Conservation (phyloP, 2,113 vertebrate genomes). For the Siniperca chuatsi region DNA sequence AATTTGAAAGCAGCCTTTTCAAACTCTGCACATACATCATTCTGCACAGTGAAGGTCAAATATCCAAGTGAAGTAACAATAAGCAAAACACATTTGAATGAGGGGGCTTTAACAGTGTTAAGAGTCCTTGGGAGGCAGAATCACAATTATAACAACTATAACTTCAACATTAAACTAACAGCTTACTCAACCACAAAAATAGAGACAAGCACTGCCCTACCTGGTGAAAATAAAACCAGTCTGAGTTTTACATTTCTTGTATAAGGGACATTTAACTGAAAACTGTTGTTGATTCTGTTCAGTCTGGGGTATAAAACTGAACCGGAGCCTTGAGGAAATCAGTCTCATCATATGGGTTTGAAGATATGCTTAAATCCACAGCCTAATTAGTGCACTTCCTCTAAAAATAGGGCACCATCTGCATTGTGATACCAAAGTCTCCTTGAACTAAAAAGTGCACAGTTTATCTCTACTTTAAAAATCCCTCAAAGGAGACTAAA, state of each 20-base stretch:
- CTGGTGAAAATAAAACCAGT: background rate
- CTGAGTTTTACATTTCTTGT: too few species aligned
- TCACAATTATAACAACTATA: background rate
- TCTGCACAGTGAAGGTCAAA: background rate
- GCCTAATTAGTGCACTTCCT: constrained; percentile 65
- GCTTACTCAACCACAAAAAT: background rate
- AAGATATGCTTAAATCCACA: constrained; percentile 52
- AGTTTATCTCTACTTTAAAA: constrained; percentile 49
- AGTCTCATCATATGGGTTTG: constrained; percentile 27
- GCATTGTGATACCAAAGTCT: constrained; percentile 45
- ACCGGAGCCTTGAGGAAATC: constrained; percentile 30
- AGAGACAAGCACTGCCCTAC: background rate
- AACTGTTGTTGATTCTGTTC: background rate
- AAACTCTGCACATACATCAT: constrained; percentile 3
- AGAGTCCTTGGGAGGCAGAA: background rate
- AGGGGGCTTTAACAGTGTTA: background rate
- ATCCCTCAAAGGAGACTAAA: constrained; percentile 17
- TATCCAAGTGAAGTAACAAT: background rate
- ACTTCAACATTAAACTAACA: background rate
- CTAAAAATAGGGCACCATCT: constrained; percentile 65
- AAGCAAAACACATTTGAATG: background rate
- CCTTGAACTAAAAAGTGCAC: constrained; percentile 45
- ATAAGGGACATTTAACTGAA: background rate
- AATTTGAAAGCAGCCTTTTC: background rate
- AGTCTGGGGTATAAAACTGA: constrained; percentile 12